Evolutionary conservation across 2,888 invertebrate genomes (phyloP).

Genomic region (Watsonalla cultraria): DNA sequence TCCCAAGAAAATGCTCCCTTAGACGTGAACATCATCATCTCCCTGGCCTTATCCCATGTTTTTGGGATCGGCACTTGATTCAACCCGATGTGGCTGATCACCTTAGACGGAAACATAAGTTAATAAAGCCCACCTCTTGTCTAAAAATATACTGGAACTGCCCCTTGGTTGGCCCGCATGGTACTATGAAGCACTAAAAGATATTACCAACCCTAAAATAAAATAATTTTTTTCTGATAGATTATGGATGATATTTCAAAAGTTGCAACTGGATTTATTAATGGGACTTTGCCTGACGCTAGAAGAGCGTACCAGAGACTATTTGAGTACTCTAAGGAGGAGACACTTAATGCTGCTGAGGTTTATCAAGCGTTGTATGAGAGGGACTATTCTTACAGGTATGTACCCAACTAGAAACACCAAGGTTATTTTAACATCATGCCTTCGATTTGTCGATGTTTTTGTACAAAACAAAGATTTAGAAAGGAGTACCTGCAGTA

Average conservation of each 20-base stretch:
- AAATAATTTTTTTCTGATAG: slow-evolving; percentile 16
- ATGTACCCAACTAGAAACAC: no score
- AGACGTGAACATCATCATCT: no score
- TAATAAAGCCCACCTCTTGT: no score
- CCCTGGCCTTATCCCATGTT: no score
- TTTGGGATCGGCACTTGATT: no score
- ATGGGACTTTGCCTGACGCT: neutral
- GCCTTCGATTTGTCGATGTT: neutral
- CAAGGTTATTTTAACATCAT: neutral
- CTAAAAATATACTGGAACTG: no score
- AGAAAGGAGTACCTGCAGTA: no score
- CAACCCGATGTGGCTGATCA: no score
- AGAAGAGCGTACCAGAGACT: neutral
- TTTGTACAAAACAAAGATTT: no score
- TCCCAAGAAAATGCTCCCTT: neutral
- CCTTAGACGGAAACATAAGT: neutral
- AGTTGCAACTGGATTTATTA: slow-evolving; percentile 34
- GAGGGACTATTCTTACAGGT: slow-evolving; percentile 39
- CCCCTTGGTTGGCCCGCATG: no score
- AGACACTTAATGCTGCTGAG: slow-evolving; percentile 25
- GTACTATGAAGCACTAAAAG: no score
- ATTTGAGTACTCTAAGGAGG: slow-evolving; percentile 7
- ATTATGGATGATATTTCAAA: slow-evolving; percentile 29
- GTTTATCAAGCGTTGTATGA: slow-evolving; percentile 36
- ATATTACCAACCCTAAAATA: neutral